Conservation (phyloP, 2,113 vertebrate species). For the Silurus asotus region DNA sequence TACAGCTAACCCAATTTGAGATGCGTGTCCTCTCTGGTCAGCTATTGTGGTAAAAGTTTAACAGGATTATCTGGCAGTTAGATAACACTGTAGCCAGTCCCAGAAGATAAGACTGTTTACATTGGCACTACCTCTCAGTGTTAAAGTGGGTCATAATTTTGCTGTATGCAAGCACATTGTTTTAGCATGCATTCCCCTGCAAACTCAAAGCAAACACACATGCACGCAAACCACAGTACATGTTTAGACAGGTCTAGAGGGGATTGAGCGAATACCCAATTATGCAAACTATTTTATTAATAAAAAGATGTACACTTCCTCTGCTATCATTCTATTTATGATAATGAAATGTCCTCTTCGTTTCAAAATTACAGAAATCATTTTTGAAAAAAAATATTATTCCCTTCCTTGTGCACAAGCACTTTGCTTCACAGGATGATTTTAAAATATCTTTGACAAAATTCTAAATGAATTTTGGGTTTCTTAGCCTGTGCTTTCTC, state of each 20-base stretch:
- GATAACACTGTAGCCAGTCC: conserved; percentile 58
- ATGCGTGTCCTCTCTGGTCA: conserved; percentile 33
- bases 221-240: conserved; percentile 17
- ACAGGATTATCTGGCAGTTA: conserved; percentile 69
- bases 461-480: conserved; percentile 19
- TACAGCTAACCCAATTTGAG: conserved; percentile 6
- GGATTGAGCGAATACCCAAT: not conserved
- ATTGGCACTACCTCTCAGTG: conserved; percentile 60
- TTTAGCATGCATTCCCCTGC: conserved; percentile 50
- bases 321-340: not conserved
- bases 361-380: not conserved
- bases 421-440: conserved; percentile 4
- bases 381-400: conserved; percentile 11
- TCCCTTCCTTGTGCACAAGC: conserved; percentile 36
- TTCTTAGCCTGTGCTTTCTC: conserved; percentile 50
- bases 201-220: conserved; percentile 32
- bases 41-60: conserved; percentile 70
- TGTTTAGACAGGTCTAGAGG: conserved; percentile 22
- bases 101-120: conserved; percentile 73
- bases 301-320: not conserved
- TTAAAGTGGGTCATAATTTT: conserved; percentile 72
- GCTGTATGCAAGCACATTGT: conserved; percentile 58
- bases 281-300: not conserved
- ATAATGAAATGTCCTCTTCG: not conserved
- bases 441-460: conserved; percentile 38